phyloP scores from a whole-genome alignment of 2,113 vertebrate species.

The Tringa solitaria region DNA sequence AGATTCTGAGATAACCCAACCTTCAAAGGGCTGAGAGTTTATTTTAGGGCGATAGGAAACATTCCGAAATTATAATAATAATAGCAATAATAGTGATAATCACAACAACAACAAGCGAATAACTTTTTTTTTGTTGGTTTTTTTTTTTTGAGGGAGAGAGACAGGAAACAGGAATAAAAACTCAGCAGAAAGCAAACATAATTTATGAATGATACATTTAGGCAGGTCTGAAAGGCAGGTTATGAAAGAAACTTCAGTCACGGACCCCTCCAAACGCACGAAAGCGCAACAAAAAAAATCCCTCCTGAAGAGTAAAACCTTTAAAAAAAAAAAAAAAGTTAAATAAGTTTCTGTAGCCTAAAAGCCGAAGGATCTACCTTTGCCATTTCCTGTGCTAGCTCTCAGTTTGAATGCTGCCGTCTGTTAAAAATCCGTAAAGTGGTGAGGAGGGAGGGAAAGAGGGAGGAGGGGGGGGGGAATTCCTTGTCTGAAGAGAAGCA shows the following conservation, averaged over 20 bases:
- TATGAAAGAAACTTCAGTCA: slow-evolving; percentile 38
- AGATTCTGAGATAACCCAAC: neutral
- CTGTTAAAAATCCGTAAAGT: slow-evolving; percentile 41
- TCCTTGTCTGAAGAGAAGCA: slow-evolving; percentile 54
- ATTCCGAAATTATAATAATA: neutral
- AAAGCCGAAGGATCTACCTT: slow-evolving; percentile 46
- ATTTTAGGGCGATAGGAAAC: neutral
- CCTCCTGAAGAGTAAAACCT: neutral
- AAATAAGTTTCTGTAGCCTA: slow-evolving; percentile 19
- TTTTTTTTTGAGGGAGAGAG: neutral
- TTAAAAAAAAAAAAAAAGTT: neutral
- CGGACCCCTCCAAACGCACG: neutral
- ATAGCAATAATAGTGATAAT: neutral
- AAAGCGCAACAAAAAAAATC: neutral
- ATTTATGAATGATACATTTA: neutral
- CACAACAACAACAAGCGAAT: neutral
- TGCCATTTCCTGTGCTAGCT: slow-evolving; percentile 52
- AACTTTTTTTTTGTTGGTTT: neutral
- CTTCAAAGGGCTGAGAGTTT: neutral
- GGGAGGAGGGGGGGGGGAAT: neutral
- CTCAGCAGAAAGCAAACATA: neutral
- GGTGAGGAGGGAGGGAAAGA: neutral
- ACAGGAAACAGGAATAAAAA: neutral
- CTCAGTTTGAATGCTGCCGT: slow-evolving; percentile 47
- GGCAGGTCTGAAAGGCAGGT: neutral